Percentiles rank a stretch among this genome's conserved stretches.
These are phyloP conservation scores for Cherax destructor DNA, from an alignment of 1,140 invertebrate genomes.

Conservation along the genomic window DNA sequence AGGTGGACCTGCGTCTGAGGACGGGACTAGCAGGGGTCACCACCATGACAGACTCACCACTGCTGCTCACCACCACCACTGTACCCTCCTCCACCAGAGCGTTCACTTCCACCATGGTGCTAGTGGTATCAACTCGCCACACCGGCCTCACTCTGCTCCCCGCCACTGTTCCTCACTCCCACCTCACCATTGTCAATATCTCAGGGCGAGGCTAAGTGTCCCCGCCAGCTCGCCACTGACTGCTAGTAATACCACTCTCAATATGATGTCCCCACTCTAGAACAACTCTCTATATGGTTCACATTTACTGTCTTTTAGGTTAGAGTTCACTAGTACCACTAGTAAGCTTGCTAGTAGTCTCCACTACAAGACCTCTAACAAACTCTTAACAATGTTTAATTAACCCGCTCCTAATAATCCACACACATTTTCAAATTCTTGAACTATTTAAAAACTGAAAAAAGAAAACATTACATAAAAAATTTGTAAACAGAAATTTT, in stretches of 20 bases:
- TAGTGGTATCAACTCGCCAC: background rate
- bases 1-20: conserved; percentile 17
- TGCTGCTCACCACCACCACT: conserved; percentile 55
- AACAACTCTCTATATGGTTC: background rate
- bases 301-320: background rate
- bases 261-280: background rate
- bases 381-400: background rate
- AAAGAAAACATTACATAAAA: background rate
- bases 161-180: too few relatives aligned
- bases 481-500: background rate
- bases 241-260: too few relatives aligned
- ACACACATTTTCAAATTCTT: conserved; percentile 32
- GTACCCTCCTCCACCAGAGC: conserved; percentile 30
- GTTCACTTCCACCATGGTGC: conserved; percentile 11
- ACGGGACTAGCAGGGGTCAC: conserved; percentile 46
- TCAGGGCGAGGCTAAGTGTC: background rate
- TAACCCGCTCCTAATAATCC: background rate
- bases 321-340: background rate
- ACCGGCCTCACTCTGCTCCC: too few relatives aligned
- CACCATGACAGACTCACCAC: conserved; percentile 52
- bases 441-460: conserved; percentile 37
- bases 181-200: too few relatives aligned
- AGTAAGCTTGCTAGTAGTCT: background rate
- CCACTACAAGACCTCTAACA: background rate
- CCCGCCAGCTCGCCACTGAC: too few relatives aligned